Percentiles rank a stretch among this genome's conserved stretches.
Evolutionary conservation across 2,113 vertebrate species (phyloP).

Genomic region (Poeciliopsis prolifica): DNA sequence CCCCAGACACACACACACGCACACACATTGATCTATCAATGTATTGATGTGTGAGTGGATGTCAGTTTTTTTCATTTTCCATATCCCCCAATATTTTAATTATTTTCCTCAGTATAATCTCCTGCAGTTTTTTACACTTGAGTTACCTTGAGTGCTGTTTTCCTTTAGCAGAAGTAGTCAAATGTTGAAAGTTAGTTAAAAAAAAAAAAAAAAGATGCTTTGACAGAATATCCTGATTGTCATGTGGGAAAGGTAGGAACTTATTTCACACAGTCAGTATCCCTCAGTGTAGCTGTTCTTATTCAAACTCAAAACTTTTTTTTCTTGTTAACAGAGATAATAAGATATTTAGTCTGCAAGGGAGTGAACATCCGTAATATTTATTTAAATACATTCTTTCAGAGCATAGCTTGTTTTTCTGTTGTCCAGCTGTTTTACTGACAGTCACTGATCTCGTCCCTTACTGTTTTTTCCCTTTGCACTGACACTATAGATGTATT

Average conservation of each 20-base stretch:
- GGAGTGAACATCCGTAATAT: constrained; percentile 43
- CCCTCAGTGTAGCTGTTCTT: constrained; percentile 51
- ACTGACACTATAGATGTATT: constrained; percentile 22
- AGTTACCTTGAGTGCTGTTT: constrained; percentile 69
- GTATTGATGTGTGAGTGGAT: constrained; percentile 75
- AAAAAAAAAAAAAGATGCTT: constrained; percentile 43
- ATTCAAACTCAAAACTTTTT: constrained; percentile 60
- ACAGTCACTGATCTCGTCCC: constrained; percentile 24
- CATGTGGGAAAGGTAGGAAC: constrained; percentile 66
- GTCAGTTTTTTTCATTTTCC: constrained; percentile 53
- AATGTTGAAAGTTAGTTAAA: constrained; percentile 69
- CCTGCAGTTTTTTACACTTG: constrained; percentile 64
- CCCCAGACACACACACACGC: constrained; percentile 38
- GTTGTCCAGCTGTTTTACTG: constrained; percentile 42
- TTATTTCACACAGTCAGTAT: constrained; percentile 52
- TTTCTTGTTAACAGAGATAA: constrained; percentile 46
- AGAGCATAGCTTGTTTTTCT: constrained; percentile 29
- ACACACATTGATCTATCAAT: constrained; percentile 74
- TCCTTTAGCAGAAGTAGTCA: constrained; percentile 67
- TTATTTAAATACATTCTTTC: constrained; percentile 44
- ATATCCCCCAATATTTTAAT: constrained; percentile 64
- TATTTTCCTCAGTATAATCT: constrained; percentile 71
- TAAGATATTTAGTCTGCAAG: constrained; percentile 47
- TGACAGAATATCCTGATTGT: constrained; percentile 69
- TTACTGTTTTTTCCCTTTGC: constrained; percentile 18